phyloP scores from a whole-genome alignment of 2,888 invertebrate species.

The Dynastes hyllus region DNA sequence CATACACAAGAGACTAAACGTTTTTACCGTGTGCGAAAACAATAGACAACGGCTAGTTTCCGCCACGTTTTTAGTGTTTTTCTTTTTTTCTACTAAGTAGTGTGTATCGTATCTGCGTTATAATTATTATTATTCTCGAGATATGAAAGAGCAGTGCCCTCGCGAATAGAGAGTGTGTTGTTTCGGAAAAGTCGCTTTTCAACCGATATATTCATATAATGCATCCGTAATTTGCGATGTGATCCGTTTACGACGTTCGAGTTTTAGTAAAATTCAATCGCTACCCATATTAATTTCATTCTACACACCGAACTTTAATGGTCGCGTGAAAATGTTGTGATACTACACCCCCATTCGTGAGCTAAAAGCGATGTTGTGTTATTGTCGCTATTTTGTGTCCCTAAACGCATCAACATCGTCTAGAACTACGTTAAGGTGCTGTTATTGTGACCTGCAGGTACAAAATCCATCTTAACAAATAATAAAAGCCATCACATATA shows the following conservation, averaged over 20 bases:
- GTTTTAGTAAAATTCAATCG: constrained; percentile 12
- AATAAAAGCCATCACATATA: constrained; percentile 13
- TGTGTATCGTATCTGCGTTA: constrained; percentile 14
- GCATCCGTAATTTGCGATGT: constrained; percentile 5
- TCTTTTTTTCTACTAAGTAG: neutral
- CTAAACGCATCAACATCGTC: constrained; percentile 11
- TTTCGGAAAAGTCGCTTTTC: constrained; percentile 24
- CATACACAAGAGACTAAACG: constrained; percentile 25
- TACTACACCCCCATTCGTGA: neutral
- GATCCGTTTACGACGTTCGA: neutral
- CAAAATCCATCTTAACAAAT: constrained; percentile 32
- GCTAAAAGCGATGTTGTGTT: constrained; percentile 34
- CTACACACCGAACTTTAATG: neutral
- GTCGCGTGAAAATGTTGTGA: constrained; percentile 29
- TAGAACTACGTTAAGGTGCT: constrained; percentile 20
- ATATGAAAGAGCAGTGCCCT: constrained; percentile 35
- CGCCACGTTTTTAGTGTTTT: constrained; percentile 34
- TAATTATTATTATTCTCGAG: constrained; percentile 7
- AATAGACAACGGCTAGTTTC: constrained; percentile 21
- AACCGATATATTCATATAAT: constrained; percentile 1
- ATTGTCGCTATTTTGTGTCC: constrained; percentile 5
- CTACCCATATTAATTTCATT: neutral
- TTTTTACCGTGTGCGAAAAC: constrained; percentile 19
- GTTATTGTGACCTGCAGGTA: constrained; percentile 33
- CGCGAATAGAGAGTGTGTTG: constrained; percentile 15